A percentile compares a stretch with the other conserved stretches of the same genome.
Evolutionary conservation across 2,797 vertebrate species (phyloP).

Genomic region (Mallotus villosus): DNA sequence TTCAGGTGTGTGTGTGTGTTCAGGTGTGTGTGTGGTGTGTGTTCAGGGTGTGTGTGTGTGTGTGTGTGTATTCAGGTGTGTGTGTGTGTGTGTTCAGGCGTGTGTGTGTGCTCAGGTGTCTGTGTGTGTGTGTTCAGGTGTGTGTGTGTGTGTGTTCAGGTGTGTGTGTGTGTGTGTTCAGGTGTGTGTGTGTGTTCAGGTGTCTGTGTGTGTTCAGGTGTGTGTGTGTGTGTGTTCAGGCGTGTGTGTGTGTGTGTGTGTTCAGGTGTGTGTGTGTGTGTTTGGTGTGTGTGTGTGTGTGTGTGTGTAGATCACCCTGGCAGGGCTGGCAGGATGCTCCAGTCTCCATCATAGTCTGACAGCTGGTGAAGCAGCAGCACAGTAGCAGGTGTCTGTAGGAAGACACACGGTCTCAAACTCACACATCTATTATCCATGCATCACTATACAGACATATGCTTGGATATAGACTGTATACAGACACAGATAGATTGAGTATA

Average conservation of each 20-base stretch:
- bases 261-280: background rate
- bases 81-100: background rate
- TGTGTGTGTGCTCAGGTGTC: too few relatives aligned
- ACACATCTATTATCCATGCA: too few relatives aligned
- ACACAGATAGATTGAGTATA: too few relatives aligned
- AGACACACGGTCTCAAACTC: slow-evolving; percentile 2
- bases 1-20: background rate
- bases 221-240: background rate
- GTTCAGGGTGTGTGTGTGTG: too few relatives aligned
- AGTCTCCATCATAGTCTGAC: slow-evolving; percentile 77
- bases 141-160: background rate
- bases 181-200: background rate
- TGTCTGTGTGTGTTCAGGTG: background rate
- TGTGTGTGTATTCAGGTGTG: background rate
- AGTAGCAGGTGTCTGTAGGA: slow-evolving; percentile 72
- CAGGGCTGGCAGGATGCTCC: slow-evolving; percentile 85
- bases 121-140: background rate
- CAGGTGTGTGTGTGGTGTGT: too few relatives aligned
- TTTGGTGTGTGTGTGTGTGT: background rate
- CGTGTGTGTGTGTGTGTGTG: slow-evolving; percentile 1
- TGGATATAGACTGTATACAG: too few relatives aligned
- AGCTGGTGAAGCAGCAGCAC: slow-evolving; percentile 83
- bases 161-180: background rate
- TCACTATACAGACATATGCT: too few relatives aligned
- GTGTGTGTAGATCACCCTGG: slow-evolving; percentile 51